These are phyloP conservation scores for Cepaea nemoralis DNA, from an alignment of 1,140 invertebrate genomes.

Conservation along the genomic window DNA sequence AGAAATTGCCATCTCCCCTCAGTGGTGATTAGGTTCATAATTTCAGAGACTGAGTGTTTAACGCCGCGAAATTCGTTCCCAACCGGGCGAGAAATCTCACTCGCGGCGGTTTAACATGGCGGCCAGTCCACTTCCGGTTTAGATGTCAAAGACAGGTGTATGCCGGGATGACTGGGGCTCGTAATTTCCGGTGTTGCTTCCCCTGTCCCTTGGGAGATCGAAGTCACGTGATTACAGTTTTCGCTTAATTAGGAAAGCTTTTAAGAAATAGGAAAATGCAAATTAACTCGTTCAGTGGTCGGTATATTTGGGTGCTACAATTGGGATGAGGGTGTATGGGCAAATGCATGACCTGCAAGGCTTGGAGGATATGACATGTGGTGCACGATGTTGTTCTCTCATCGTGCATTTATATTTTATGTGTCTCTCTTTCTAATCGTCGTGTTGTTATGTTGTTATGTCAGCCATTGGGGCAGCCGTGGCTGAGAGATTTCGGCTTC, in stretches of 20 bases:
- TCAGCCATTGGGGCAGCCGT: too few relatives aligned
- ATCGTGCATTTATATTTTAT: too few relatives aligned
- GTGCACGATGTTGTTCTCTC: too few relatives aligned
- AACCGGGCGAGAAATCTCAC: background rate
- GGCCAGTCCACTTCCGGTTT: background rate
- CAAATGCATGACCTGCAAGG: too few relatives aligned
- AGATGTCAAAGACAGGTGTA: conserved; percentile 9
- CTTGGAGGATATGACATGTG: too few relatives aligned
- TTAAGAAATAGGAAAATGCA: background rate
- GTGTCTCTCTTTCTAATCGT: too few relatives aligned
- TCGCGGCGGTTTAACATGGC: background rate
- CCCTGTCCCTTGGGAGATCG: background rate
- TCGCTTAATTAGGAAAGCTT: conserved; percentile 14
- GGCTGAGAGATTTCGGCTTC: too few relatives aligned
- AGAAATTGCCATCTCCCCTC: background rate
- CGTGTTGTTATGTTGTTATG: too few relatives aligned
- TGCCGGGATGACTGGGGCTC: background rate
- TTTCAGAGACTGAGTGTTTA: background rate
- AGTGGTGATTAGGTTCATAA: background rate
- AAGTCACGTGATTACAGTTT: conserved; percentile 1
- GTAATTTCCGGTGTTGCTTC: conserved; percentile 18
- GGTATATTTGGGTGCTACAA: background rate
- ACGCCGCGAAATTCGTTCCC: background rate
- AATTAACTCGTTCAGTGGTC: background rate
- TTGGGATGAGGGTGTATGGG: too few relatives aligned